A percentile compares a stretch with the other conserved stretches of the same genome.
phyloP scores from a whole-genome alignment of 2,113 vertebrate species.

The Rafetus swinhoei region DNA sequence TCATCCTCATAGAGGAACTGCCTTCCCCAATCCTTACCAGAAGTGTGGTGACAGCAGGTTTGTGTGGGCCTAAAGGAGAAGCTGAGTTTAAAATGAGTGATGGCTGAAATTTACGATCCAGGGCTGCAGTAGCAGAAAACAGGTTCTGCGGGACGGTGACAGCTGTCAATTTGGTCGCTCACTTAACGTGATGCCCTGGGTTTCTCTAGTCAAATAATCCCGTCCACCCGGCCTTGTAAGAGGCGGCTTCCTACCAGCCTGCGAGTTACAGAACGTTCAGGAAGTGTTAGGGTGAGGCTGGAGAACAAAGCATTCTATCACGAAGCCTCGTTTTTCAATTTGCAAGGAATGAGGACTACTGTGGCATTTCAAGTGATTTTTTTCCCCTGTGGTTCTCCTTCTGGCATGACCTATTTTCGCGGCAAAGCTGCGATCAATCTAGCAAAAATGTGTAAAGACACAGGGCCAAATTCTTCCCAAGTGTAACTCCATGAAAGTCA shows the following conservation, averaged over 20 bases:
- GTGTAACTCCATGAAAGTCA: constrained; percentile 32
- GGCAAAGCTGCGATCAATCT: constrained; percentile 53
- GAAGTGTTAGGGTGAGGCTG: constrained; percentile 44
- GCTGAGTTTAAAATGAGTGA: background rate
- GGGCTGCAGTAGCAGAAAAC: background rate
- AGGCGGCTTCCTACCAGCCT: constrained; percentile 25
- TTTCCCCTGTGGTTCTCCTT: constrained; percentile 46
- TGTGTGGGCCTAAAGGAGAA: background rate
- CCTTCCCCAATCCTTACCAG: background rate
- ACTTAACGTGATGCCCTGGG: background rate
- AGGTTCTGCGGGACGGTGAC: background rate
- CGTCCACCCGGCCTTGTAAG: background rate
- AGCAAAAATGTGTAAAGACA: constrained; percentile 50
- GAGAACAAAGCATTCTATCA: constrained; percentile 57
- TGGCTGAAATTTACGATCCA: background rate
- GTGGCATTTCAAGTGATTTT: constrained; percentile 49
- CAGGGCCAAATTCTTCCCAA: constrained; percentile 44
- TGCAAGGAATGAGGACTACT: constrained; percentile 36
- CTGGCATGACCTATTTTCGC: constrained; percentile 29
- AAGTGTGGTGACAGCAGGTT: background rate
- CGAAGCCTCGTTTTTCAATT: constrained; percentile 64
- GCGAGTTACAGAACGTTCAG: constrained; percentile 29
- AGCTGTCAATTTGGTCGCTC: background rate
- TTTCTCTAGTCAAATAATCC: constrained; percentile 19
- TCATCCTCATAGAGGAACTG: background rate